phyloP scores from a whole-genome alignment of 2,797 vertebrate species.

The Poeciliopsis turneri region DNA sequence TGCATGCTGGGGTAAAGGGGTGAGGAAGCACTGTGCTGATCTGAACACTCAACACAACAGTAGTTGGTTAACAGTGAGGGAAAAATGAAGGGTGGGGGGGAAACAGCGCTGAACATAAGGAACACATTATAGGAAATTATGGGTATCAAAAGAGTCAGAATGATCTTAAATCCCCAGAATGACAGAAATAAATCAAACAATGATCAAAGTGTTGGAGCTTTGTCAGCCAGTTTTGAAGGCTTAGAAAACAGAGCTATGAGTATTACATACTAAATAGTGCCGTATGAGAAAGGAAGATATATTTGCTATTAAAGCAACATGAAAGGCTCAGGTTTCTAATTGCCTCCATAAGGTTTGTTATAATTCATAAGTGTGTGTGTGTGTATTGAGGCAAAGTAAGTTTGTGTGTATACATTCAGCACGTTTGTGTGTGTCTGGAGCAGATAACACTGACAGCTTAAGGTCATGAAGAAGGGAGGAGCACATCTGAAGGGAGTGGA shows the following conservation, averaged over 20 bases:
- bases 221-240: conserved; percentile 6
- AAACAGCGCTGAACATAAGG: not conserved
- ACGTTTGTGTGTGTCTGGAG: conserved; percentile 56
- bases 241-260: conserved; percentile 8
- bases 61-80: not conserved
- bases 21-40: conserved; percentile 17
- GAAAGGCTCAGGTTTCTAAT: conserved; percentile 64
- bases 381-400: conserved; percentile 33
- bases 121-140: not conserved
- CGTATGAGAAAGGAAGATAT: conserved; percentile 34
- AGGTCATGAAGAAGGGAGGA: conserved; percentile 78
- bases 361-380: conserved; percentile 16
- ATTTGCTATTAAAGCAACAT: conserved; percentile 66
- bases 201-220: not conserved
- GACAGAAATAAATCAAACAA: conserved; percentile 6
- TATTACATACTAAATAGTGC: conserved; percentile 17
- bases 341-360: conserved; percentile 64
- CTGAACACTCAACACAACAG: conserved; percentile 26
- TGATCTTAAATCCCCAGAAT: not conserved
- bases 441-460: conserved; percentile 82
- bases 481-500: conserved; percentile 74
- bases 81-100: not conserved
- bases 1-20: conserved; percentile 45
- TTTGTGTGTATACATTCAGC: conserved; percentile 34
- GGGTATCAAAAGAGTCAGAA: conserved; percentile 23